Conservation (phyloP, 2,888 invertebrate genomes). For the Helleia helle region DNA sequence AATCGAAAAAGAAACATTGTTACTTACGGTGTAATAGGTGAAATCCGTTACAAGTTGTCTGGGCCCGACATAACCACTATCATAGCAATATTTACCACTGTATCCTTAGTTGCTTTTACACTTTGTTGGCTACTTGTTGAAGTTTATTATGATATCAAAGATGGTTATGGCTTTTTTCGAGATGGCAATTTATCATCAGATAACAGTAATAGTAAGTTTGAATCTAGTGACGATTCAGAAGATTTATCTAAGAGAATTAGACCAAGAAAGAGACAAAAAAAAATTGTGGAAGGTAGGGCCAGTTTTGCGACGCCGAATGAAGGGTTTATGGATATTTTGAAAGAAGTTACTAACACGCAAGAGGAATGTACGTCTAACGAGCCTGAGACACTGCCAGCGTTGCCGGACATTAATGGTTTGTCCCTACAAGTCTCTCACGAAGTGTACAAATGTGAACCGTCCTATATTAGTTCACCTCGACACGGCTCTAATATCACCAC, state of each 20-base stretch:
- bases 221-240: conserved; percentile 39
- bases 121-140: conserved; percentile 48
- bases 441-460: conserved; percentile 41
- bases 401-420: conserved; percentile 35
- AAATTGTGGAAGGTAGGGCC: background rate
- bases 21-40: conserved; percentile 57
- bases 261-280: conserved; percentile 40
- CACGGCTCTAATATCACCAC: conserved; percentile 36
- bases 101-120: conserved; percentile 41
- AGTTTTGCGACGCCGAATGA: conserved; percentile 43
- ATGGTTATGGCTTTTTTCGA: conserved; percentile 57
- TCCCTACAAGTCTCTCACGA: conserved; percentile 27
- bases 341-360: conserved; percentile 17
- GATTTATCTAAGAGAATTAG: conserved; percentile 43
- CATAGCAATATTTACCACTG: conserved; percentile 44
- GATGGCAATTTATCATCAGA: conserved; percentile 49
- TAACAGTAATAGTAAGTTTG: conserved; percentile 50
- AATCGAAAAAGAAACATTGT: conserved; percentile 46
- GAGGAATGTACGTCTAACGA: conserved; percentile 28
- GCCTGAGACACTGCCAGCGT: conserved; percentile 35
- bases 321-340: conserved; percentile 33
- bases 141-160: conserved; percentile 48
- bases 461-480: conserved; percentile 43
- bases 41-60: conserved; percentile 36
- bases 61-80: conserved; percentile 45